Percentiles rank a stretch among this genome's conserved stretches.
These are phyloP conservation scores for Nyctibius bracteatus DNA, from an alignment of 2,113 vertebrate genomes.

Conservation along the genomic window DNA sequence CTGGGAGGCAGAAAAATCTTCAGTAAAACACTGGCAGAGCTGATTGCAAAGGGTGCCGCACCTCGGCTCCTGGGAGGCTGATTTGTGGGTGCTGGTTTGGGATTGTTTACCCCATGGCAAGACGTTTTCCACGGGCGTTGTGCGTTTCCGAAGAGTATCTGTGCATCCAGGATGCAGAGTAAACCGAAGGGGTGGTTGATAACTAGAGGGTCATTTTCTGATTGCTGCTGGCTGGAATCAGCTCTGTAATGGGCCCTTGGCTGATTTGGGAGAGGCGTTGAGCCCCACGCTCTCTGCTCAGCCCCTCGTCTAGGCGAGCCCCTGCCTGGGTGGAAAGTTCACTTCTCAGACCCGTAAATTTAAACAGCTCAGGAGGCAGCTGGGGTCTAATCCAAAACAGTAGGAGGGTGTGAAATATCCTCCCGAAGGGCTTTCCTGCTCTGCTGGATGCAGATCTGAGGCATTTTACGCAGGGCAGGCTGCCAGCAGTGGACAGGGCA, in stretches of 20 bases:
- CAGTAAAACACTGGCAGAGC: neutral
- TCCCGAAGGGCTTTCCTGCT: neutral
- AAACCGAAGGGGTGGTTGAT: neutral
- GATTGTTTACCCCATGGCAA: rapidly evolving
- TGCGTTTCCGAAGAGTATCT: neutral
- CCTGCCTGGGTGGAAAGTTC: neutral
- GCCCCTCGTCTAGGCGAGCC: neutral
- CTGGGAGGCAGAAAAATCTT: neutral
- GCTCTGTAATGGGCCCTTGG: neutral
- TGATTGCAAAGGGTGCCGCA: neutral
- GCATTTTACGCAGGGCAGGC: neutral
- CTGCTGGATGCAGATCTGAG: neutral
- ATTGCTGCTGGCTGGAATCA: neutral
- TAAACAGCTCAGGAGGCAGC: neutral
- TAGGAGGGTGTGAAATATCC: neutral
- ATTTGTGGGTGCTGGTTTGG: neutral
- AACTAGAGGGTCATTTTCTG: neutral
- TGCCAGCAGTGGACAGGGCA: neutral
- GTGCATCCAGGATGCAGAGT: neutral
- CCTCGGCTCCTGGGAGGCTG: neutral
- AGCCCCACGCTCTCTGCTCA: neutral
- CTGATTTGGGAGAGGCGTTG: neutral
- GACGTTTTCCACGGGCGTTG: neutral
- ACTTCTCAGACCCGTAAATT: neutral
- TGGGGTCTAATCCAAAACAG: slow-evolving; percentile 5